Conservation (phyloP, 64 coral and sea anemone species). For the Porites australiensis region DNA sequence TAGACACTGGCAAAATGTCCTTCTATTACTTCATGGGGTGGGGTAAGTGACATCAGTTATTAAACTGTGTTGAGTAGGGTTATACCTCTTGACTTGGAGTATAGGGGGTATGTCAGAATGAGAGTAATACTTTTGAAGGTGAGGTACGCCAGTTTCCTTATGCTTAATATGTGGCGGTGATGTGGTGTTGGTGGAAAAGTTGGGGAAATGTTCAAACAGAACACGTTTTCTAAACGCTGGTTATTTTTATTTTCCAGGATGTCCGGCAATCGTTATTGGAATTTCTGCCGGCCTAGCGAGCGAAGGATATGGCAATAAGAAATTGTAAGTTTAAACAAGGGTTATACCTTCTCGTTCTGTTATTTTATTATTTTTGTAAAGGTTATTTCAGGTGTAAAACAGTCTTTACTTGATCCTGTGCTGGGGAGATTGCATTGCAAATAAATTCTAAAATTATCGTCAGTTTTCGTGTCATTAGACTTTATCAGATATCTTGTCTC, state of each 20-base stretch:
- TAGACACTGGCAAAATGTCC: slow-evolving; percentile 94
- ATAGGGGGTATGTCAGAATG: not conserved
- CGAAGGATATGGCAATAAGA: slow-evolving; percentile 94
- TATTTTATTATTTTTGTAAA: too few relatives aligned
- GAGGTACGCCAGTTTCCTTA: too few relatives aligned
- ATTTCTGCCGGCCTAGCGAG: slow-evolving; percentile 91
- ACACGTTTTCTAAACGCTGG: not conserved
- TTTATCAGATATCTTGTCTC: too few relatives aligned
- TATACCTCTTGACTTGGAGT: not conserved
- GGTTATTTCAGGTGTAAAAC: too few relatives aligned
- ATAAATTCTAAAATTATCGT: too few relatives aligned
- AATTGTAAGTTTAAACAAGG: slow-evolving; percentile 79
- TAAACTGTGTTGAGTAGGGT: too few relatives aligned
- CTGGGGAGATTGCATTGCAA: too few relatives aligned
- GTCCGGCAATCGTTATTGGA: slow-evolving; percentile 90
- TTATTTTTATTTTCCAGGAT: slow-evolving; percentile 60
- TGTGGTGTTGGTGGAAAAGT: not conserved
- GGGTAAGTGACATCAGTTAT: slow-evolving; percentile 68
- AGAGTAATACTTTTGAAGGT: too few relatives aligned
- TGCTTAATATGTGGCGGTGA: too few relatives aligned
- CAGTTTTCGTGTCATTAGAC: too few relatives aligned
- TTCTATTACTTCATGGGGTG: slow-evolving; percentile 99
- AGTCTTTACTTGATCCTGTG: too few relatives aligned
- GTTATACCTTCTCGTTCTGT: too few relatives aligned
- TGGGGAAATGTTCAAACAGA: not conserved